Evolutionary conservation across 2,888 invertebrate genomes (phyloP), one percentile per base, ranked within the genome.

Genomic region (Nipponacmea schrenckii): DNA sequence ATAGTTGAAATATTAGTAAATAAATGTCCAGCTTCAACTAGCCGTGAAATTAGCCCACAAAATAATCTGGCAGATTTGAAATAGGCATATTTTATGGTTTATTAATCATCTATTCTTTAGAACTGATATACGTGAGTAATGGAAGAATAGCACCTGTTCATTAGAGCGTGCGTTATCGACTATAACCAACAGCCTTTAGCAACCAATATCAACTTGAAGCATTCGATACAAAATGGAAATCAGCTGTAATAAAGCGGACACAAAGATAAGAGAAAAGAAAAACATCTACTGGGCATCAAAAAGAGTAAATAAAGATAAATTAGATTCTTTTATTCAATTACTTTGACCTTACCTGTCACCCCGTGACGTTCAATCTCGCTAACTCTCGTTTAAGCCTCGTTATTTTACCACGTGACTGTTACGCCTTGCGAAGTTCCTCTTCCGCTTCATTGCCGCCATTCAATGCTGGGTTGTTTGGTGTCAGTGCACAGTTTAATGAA

Each of bases 231-330:
- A 50, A 50, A 50, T 50, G 20, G n/a, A 50, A 50, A 50, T 50
- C 50, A 17, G 50, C n/a, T 50, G 50, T 17, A 50, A 50, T 50
- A 50, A 50, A 50, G 17, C 50, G 50, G 50, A 50, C n/a, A 50
- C 50, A 50, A 50, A 50, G 50, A 50, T 20, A 20, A 17, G 12
- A 50, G 50, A 50, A 31, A 50, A 50, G 50, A 50, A 50, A 50
- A 50, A 50, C 50, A 50, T 20, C 50, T 12, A 20, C 31, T 14
- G n/a, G 50, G 50, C 50, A 20, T 20, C 50, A 50, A 50, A 50
- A 50, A 50, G 50, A 20, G 50, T 20, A 50, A 20, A 10, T 20
- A 50, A 20, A 20, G 20, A 20, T 20, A 50, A 20, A 50, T 50
- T 50, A 17, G 17, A 20, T 20, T 50, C 20, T 20, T 0, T 17